Evolutionary conservation across 1,140 invertebrate genomes (phyloP).

Genomic region (Conopomorpha cramerella): DNA sequence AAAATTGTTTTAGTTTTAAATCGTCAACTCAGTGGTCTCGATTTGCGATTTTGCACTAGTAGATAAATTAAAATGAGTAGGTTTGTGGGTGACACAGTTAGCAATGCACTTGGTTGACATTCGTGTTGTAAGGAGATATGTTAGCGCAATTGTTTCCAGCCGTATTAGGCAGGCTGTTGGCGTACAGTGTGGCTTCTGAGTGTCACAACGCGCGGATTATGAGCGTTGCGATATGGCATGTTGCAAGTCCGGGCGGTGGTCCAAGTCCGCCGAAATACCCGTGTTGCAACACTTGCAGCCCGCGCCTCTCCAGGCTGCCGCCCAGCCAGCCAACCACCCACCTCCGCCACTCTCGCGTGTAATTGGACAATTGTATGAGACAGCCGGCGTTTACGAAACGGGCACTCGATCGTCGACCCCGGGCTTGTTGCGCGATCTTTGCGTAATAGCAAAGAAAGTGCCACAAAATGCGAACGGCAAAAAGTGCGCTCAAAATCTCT

Average conservation of each 20-base stretch:
- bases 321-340: constrained; percentile 26
- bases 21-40: too few species aligned
- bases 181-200: constrained; percentile 19
- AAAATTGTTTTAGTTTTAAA: constrained; percentile 60
- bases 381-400: constrained; percentile 24
- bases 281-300: constrained; percentile 51
- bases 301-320: constrained; percentile 30
- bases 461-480: constrained; percentile 31
- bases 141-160: constrained; percentile 21
- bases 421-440: constrained; percentile 36
- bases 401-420: constrained; percentile 32
- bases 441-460: constrained; percentile 50
- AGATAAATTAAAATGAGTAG: too few species aligned
- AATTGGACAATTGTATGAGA: constrained; percentile 28
- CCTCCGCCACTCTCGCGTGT: constrained; percentile 10
- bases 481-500: constrained; percentile 33
- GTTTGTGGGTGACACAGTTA: too few species aligned
- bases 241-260: constrained; percentile 51
- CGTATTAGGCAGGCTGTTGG: constrained; percentile 38
- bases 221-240: constrained; percentile 54
- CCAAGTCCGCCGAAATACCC: constrained; percentile 46
- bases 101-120: constrained; percentile 21
- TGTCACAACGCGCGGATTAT: constrained; percentile 51
- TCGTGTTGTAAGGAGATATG: constrained; percentile 25
- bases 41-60: too few species aligned